Evolutionary conservation across 2,888 invertebrate genomes (phyloP), one percentile per base, ranked within the genome.

Genomic region (Lithosia quadra): DNA sequence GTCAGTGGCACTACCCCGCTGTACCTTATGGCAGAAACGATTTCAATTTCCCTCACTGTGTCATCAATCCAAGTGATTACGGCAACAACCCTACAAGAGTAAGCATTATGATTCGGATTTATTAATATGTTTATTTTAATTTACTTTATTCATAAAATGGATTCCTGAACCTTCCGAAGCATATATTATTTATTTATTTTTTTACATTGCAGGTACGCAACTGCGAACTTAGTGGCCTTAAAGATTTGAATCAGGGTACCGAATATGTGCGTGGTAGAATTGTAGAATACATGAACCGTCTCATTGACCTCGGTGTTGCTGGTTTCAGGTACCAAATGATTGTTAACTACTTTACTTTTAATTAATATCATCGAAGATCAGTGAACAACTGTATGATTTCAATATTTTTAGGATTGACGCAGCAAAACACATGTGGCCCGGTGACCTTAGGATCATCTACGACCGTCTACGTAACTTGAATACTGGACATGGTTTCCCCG

Each of bases 361-460:
- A 36, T 9, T 49, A 18, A 43, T 49, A 7, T 49, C 0, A 18
- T n/a, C n/a, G 18, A 62, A n/a, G 8, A 28, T 7, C 8, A 18
- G 11, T 22, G 13, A 0, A 13, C 4, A 13, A 43, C 15, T 18
- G 2, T 49, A 9, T 24, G 2, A 11, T 22, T 22, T 9, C 9
- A 10, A 39, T 56, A 33, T 63, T 43, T 61, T 39, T 21, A 71
- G 97, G 81, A 96, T 97, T 62, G 97, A 97, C 86, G 97, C 97
- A 9, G 97, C 97, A 0, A 97, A 97, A 81, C 97, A 97, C 88
- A 97, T 97, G 97, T 96, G 96, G 95, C 97, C 98, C 0, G 86
- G 88, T 0, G 98, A 98, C 86, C 91, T 99, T 24, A 82, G 94
- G 65, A 83, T 91, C n/a, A 97, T 98, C 77, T 97, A 96, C 84